Evolutionary conservation across 2,888 invertebrate species (phyloP).

Genomic region (Morinoia aosen): DNA sequence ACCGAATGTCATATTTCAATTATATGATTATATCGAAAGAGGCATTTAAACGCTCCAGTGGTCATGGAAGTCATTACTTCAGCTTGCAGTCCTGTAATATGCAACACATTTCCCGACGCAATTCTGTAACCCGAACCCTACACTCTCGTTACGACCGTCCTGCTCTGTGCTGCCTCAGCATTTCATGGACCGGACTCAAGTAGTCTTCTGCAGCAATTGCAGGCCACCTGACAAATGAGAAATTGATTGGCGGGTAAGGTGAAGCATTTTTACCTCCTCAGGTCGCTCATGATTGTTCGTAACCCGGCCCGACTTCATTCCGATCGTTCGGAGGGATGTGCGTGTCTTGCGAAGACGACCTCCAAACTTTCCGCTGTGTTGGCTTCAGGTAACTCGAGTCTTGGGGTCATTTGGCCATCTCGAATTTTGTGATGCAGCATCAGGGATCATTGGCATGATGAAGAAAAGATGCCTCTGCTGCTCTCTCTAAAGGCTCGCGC

Average conservation of each 20-base stretch:
- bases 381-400: conserved; percentile 30
- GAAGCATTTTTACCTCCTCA: conserved; percentile 28
- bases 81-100: background rate
- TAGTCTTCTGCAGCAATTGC: conserved; percentile 34
- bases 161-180: conserved; percentile 28
- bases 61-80: background rate
- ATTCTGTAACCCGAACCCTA: background rate
- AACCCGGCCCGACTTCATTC: background rate
- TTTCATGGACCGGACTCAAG: conserved; percentile 4
- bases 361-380: conserved; percentile 9
- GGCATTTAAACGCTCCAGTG: background rate
- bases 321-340: background rate
- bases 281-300: background rate
- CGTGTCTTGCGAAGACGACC: background rate
- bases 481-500: background rate
- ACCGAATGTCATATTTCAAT: background rate
- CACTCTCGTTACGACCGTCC: background rate
- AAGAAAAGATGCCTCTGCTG: background rate
- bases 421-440: conserved; percentile 14
- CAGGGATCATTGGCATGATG: conserved; percentile 10
- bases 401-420: conserved; percentile 28
- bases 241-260: conserved; percentile 42
- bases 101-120: background rate
- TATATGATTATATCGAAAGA: background rate
- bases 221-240: conserved; percentile 45